Evolutionary conservation across 2,797 vertebrate genomes (phyloP).

Genomic region (Diglossa cyanea): DNA sequence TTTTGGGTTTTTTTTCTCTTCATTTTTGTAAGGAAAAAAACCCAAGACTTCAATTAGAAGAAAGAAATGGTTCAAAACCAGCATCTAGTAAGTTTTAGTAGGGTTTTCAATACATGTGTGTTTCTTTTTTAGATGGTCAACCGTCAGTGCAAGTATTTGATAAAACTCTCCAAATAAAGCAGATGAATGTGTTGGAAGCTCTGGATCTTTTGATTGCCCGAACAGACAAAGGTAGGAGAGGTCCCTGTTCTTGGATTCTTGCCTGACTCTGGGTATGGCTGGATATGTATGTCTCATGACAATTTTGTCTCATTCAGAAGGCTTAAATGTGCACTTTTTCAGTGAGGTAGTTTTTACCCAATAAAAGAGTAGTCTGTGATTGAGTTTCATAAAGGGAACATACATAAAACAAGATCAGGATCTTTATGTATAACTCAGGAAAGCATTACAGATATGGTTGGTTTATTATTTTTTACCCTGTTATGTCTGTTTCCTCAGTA

Average conservation of each 20-base stretch:
- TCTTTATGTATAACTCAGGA: not conserved
- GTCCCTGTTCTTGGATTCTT: not conserved
- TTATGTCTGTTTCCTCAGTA: not conserved
- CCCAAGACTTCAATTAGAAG: not conserved
- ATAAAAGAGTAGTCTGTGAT: not conserved
- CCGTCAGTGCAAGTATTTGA: conserved; percentile 89
- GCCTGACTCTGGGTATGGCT: not conserved
- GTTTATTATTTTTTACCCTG: not conserved
- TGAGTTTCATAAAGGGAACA: not conserved
- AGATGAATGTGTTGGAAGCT: conserved; percentile 93
- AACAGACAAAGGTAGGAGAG: conserved; percentile 89
- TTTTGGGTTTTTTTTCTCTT: not conserved
- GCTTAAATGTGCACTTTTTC: not conserved
- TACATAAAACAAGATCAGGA: not conserved
- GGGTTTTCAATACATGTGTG: not conserved
- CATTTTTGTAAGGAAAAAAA: not conserved
- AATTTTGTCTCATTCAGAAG: not conserved
- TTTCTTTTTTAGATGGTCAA: conserved; percentile 79
- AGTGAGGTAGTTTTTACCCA: not conserved
- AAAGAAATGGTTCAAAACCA: not conserved
- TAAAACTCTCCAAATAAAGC: conserved; percentile 91
- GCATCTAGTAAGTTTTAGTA: not conserved
- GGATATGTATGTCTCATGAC: not conserved
- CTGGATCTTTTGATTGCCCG: conserved; percentile 91
- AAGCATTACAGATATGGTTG: not conserved